Evolutionary conservation across 2,888 invertebrate genomes (phyloP).

Genomic region (Drosophila leonis): DNA sequence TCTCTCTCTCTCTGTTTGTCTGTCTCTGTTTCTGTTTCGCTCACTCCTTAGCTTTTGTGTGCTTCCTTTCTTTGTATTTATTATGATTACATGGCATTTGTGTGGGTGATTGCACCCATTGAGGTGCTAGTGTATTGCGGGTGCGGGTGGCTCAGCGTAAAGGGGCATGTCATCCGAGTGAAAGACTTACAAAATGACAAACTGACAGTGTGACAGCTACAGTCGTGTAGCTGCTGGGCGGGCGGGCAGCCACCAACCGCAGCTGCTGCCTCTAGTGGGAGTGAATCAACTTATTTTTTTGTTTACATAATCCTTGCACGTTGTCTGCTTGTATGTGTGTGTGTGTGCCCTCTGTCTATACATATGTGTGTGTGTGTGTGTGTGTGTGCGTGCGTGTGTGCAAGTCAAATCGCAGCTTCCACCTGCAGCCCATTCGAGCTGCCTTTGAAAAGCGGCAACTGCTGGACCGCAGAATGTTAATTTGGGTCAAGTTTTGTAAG

Average conservation of each 20-base stretch:
- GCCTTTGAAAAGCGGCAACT: conserved; percentile 58
- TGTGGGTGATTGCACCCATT: conserved; percentile 73
- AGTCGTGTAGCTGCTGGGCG: neutral
- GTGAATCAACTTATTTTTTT: conserved; percentile 73
- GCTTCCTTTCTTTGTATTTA: conserved; percentile 36
- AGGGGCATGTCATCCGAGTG: conserved; percentile 42
- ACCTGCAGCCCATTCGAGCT: conserved; percentile 54
- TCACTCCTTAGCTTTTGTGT: neutral
- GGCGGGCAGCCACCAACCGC: conserved; percentile 11
- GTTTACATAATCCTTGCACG: conserved; percentile 80
- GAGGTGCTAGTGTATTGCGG: conserved; percentile 37
- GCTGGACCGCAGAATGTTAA: conserved; percentile 76
- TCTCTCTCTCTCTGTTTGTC: too few species aligned
- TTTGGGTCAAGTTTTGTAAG: conserved; percentile 78
- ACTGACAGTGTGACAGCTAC: conserved; percentile 33
- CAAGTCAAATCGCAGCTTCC: conserved; percentile 49
- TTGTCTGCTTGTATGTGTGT: conserved; percentile 53
- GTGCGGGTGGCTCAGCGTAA: conserved; percentile 3
- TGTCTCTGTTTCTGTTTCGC: neutral
- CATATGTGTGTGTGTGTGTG: conserved; percentile 10
- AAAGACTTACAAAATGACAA: conserved; percentile 40
- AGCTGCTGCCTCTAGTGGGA: conserved; percentile 37
- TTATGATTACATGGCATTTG: conserved; percentile 59
- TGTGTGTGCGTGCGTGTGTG: conserved; percentile 20
- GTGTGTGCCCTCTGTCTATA: conserved; percentile 8